A percentile compares a stretch with the other conserved stretches of the same genome.
Evolutionary conservation across 2,113 vertebrate species (phyloP).

Genomic region (Epinephelus fuscoguttatus): DNA sequence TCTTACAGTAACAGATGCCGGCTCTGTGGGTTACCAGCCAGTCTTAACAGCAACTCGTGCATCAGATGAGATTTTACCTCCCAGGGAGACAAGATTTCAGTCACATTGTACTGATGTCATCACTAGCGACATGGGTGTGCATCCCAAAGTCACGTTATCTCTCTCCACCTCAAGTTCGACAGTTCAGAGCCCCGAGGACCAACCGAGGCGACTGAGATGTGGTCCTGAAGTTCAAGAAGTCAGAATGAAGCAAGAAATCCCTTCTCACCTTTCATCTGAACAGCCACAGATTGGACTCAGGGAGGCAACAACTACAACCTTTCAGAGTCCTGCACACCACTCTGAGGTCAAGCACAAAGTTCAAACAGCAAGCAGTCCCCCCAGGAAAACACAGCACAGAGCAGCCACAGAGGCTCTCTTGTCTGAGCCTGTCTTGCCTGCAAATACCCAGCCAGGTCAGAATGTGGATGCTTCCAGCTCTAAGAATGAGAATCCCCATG

Average conservation of each 20-base stretch:
- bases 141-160: slow-evolving; percentile 34
- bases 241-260: slow-evolving; percentile 43
- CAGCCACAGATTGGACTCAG: slow-evolving; percentile 44
- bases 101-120: slow-evolving; percentile 40
- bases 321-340: slow-evolving; percentile 37
- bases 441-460: slow-evolving; percentile 46
- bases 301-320: slow-evolving; percentile 26
- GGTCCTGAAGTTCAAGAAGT: slow-evolving; percentile 45
- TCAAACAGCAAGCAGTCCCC: slow-evolving; percentile 46
- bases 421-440: slow-evolving; percentile 45
- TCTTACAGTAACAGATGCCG: slow-evolving; percentile 31
- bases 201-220: slow-evolving; percentile 30
- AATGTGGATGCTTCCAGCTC: slow-evolving; percentile 40
- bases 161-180: slow-evolving; percentile 34
- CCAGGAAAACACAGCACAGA: slow-evolving; percentile 61
- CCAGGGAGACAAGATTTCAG: slow-evolving; percentile 41
- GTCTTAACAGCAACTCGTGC: slow-evolving; percentile 10
- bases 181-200: slow-evolving; percentile 36
- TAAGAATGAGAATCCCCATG: slow-evolving; percentile 50
- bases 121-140: not conserved
- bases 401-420: slow-evolving; percentile 51
- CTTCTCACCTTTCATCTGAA: slow-evolving; percentile 45
- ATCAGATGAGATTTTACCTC: slow-evolving; percentile 38
- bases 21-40: slow-evolving; percentile 35
- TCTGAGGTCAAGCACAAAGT: slow-evolving; percentile 67